Percentiles rank a stretch among this genome's conserved stretches.
Conservation (phyloP, 1,140 invertebrate genomes). For the Carposina sasakii region DNA sequence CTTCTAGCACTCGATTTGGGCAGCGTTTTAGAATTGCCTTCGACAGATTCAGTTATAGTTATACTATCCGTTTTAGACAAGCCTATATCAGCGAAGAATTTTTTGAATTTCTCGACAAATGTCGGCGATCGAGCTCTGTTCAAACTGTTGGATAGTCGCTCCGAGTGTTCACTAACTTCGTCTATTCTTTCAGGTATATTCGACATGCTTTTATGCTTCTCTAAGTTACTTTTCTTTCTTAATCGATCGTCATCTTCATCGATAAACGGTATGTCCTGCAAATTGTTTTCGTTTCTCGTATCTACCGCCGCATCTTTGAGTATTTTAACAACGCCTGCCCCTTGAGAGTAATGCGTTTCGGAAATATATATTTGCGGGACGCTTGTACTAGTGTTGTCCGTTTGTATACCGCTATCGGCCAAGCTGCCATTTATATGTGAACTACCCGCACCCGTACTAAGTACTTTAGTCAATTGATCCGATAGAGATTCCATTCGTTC, state of each 20-base stretch:
- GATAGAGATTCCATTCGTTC: slow-evolving; percentile 54
- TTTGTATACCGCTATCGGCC: slow-evolving; percentile 63
- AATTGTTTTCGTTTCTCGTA: slow-evolving; percentile 59
- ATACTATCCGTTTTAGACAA: slow-evolving; percentile 45
- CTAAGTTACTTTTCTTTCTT: slow-evolving; percentile 38
- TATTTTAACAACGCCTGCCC: slow-evolving; percentile 38
- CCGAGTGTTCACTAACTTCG: slow-evolving; percentile 50
- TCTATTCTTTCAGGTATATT: slow-evolving; percentile 60
- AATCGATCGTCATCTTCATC: slow-evolving; percentile 53
- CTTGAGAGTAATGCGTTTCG: slow-evolving; percentile 32
- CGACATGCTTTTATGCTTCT: slow-evolving; percentile 61
- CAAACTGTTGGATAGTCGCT: slow-evolving; percentile 48
- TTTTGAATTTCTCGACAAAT: slow-evolving; percentile 63
- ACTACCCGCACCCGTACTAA: slow-evolving; percentile 55
- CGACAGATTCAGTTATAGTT: slow-evolving; percentile 19
- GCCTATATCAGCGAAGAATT: slow-evolving; percentile 61
- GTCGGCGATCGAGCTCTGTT: slow-evolving; percentile 61
- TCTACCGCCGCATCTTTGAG: slow-evolving; percentile 58
- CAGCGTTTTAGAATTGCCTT: slow-evolving; percentile 36
- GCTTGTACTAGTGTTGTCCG: slow-evolving; percentile 59
- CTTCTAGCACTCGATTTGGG: slow-evolving; percentile 56
- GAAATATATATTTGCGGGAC: slow-evolving; percentile 58
- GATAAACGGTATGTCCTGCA: slow-evolving; percentile 65
- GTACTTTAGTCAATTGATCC: slow-evolving; percentile 56
- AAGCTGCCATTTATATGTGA: slow-evolving; percentile 63